phyloP scores from a whole-genome alignment of 2,888 invertebrate species.

The Rhopalosiphum nymphaeae region DNA sequence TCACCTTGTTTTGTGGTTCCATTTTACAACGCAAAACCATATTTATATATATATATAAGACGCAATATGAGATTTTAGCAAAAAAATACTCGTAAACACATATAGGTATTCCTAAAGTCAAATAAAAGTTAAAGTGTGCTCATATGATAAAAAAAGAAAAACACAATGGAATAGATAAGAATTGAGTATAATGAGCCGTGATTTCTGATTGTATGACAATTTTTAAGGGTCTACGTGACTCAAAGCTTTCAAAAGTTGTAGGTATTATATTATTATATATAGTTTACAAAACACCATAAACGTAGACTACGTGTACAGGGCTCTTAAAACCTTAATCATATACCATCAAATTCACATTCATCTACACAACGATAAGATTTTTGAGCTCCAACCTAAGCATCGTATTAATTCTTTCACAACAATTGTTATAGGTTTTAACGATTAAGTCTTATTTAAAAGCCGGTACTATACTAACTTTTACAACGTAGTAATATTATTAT shows the following conservation, averaged over 20 bases:
- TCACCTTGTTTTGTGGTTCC: neutral
- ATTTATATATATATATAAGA: neutral
- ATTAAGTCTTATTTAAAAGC: neutral
- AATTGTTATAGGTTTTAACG: neutral
- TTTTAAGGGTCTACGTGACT: constrained; percentile 25
- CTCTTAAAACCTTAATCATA: neutral
- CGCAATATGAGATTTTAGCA: neutral
- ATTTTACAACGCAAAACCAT: neutral
- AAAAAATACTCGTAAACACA: neutral
- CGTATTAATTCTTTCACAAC: neutral
- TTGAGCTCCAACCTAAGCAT: neutral
- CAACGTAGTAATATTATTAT: neutral
- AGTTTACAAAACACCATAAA: neutral
- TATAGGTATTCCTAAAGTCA: neutral
- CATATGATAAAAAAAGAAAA: neutral
- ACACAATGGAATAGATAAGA: constrained; percentile 19
- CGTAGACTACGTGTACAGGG: neutral
- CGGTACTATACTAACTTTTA: neutral
- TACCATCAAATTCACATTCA: neutral
- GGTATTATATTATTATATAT: neutral
- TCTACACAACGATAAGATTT: neutral
- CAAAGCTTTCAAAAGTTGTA: neutral
- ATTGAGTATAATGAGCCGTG: constrained; percentile 3
- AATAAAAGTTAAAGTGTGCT: neutral
- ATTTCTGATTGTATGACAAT: neutral